phyloP scores from a whole-genome alignment of 53 echinoderm and acorn worm species.

The Actinopyga echinites region DNA sequence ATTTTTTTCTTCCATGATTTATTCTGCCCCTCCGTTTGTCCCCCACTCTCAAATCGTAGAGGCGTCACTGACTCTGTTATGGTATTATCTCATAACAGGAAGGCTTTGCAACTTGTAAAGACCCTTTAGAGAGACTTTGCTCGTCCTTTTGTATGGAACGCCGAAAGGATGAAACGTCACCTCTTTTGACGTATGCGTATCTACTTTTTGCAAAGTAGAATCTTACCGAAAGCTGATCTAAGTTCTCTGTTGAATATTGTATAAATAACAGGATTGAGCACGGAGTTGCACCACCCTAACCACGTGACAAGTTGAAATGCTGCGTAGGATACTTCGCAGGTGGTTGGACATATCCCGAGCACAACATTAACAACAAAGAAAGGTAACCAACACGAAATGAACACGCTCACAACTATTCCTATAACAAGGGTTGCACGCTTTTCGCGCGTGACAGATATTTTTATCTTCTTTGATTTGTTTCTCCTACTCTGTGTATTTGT shows the following conservation, averaged over 20 bases:
- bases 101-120: too few relatives aligned
- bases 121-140: too few relatives aligned
- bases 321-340: conserved; percentile 14
- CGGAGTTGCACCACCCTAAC: conserved; percentile 36
- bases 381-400: conserved; percentile 79
- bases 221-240: conserved; percentile 17
- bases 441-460: conserved; percentile 75
- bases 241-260: conserved; percentile 36
- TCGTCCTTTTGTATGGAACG: too few relatives aligned
- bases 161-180: too few relatives aligned
- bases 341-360: conserved; percentile 48
- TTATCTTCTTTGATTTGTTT: conserved; percentile 11
- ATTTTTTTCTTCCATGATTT: too few relatives aligned
- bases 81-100: too few relatives aligned
- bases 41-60: too few relatives aligned
- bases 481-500: neutral
- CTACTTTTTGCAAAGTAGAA: conserved; percentile 22
- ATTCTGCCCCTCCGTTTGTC: too few relatives aligned
- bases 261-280: conserved; percentile 22
- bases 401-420: conserved; percentile 70
- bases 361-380: conserved; percentile 80
- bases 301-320: conserved; percentile 31
- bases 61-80: too few relatives aligned
- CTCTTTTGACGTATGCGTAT: too few relatives aligned
- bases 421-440: conserved; percentile 72